Evolutionary conservation across 2,797 vertebrate species (phyloP).

Genomic region (Rhinella marina): DNA sequence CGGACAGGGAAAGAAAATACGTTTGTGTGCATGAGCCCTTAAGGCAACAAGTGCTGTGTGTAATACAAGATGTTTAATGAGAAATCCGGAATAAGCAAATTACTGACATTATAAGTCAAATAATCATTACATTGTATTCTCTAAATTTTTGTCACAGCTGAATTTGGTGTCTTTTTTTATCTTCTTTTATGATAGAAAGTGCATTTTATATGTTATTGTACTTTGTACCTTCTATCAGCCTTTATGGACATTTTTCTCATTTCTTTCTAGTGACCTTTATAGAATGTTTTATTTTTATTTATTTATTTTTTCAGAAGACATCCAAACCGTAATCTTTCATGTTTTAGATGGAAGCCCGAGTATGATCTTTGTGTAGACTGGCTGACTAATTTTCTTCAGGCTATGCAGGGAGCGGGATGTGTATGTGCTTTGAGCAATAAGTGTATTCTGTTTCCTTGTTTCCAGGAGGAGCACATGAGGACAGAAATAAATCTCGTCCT

Average conservation of each 20-base stretch:
- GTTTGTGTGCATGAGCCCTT: too few species aligned
- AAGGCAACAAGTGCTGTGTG: background rate
- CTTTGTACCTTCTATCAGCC: background rate
- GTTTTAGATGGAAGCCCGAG: slow-evolving; percentile 30
- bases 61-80: background rate
- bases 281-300: background rate
- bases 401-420: slow-evolving; percentile 25
- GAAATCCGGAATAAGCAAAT: background rate
- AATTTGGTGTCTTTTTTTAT: too few species aligned
- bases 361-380: slow-evolving; percentile 27
- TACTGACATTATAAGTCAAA: background rate
- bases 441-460: slow-evolving; percentile 59
- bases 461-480: slow-evolving; percentile 89
- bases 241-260: slow-evolving; percentile 18
- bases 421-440: slow-evolving; percentile 51
- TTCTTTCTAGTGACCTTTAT: slow-evolving; percentile 43
- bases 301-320: slow-evolving; percentile 1
- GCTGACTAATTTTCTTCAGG: slow-evolving; percentile 45
- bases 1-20: too few species aligned
- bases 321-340: slow-evolving; percentile 35
- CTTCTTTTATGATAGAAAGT: background rate
- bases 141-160: too few species aligned
- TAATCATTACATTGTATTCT: too few species aligned
- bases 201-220: background rate
- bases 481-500: slow-evolving; percentile 97